A percentile compares a stretch with the other conserved stretches of the same genome.
Conservation (phyloP, 2,797 vertebrate species). For the Myiotriccus ornatus region DNA sequence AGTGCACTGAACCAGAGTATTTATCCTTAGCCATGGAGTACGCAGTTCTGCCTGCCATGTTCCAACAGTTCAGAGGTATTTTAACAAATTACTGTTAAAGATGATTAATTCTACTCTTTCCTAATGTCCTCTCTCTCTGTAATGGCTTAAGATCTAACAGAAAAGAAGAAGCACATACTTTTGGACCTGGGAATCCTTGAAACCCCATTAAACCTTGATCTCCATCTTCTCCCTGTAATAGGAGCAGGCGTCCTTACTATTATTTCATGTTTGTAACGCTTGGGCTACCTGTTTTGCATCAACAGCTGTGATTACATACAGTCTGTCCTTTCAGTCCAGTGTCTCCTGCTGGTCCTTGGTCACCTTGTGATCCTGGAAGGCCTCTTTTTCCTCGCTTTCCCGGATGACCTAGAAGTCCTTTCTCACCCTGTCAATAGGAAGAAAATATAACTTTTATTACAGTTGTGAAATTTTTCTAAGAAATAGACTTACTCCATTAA, state of each 20-base stretch:
- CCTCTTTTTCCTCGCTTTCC: conserved; percentile 86
- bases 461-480: neutral
- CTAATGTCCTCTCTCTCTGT: neutral
- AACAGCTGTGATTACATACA: conserved; percentile 76
- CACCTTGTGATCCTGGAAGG: conserved; percentile 80
- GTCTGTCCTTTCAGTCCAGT: conserved; percentile 85
- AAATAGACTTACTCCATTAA: neutral
- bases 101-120: neutral
- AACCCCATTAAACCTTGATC: conserved; percentile 87
- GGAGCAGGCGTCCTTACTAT: conserved; percentile 12
- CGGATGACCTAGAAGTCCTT: conserved; percentile 85
- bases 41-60: neutral
- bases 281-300: neutral
- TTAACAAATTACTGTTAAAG: conserved; percentile 1
- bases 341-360: conserved; percentile 88
- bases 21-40: neutral
- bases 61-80: neutral
- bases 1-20: neutral
- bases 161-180: conserved; percentile 77
- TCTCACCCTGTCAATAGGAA: conserved; percentile 83
- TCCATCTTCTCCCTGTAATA: conserved; percentile 88
- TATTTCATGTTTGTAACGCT: neutral
- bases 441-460: neutral
- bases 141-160: conserved; percentile 34
- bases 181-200: conserved; percentile 91